Evolutionary conservation across 2,113 vertebrate genomes (phyloP), one percentile per base, ranked within the genome.

Genomic region (Excalfactoria chinensis): DNA sequence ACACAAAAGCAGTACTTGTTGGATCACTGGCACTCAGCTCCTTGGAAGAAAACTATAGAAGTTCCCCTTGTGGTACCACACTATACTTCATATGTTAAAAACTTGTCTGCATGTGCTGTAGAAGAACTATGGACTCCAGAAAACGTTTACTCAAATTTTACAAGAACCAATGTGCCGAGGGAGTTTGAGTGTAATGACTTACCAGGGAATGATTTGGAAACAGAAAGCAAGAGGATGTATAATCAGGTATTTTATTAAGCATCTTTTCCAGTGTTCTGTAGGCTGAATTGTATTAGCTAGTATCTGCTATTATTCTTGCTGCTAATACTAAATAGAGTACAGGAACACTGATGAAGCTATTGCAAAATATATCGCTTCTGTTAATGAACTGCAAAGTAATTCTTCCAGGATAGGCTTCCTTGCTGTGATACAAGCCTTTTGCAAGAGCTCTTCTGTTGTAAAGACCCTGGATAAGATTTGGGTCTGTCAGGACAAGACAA

Each of bases 21-120:
- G 66, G 97, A 98, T 55, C 95, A 94, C 35, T 98, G 97, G 97
- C 89, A 88, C 58, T 97, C 96, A 28, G 95, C 93, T 86, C 93
- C 93, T 70, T 95, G 93, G 80, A 90, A 94, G 41, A 93, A 89
- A 90, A 93, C 71, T 21, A 87, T 84, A 20, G 89, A 95, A 72
- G 85, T 85, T 62, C 88, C 96, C 87, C 90, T 90, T 66, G 79
- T 97, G 84, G 72, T 94, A 48, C 97, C 97, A 60, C 97, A 97
- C 62, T 63, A 78, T 72, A 91, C 88, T 56, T 82, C 88, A 7
- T 84, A 97, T 1, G 79, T 97, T 30, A 95, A 86, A 70, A 76
- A 93, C 40, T 23, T 96, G 37, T 95, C 97, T 62, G 96, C 93
- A 8, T 11, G 2, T 40, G 93, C 96, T 71, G 91, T 97, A 40